phyloP scores from a whole-genome alignment of 2,797 vertebrate genomes.

The Staurois parvus region DNA sequence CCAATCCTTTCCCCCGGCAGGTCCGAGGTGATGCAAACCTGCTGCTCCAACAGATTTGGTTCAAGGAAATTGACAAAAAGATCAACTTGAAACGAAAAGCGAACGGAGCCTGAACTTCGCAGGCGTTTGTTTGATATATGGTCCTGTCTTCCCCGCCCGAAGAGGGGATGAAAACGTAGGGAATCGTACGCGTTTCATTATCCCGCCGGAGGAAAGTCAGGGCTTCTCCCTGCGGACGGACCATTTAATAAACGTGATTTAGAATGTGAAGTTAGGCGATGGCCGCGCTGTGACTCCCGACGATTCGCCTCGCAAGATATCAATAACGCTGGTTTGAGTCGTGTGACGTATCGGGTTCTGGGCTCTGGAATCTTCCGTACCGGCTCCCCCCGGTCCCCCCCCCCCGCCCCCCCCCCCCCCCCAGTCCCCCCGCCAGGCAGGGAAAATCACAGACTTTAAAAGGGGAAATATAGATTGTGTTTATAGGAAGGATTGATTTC shows the following conservation, averaged over 20 bases:
- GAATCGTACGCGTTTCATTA: slow-evolving; percentile 21
- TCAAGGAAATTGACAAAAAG: slow-evolving; percentile 25
- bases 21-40: slow-evolving; percentile 11
- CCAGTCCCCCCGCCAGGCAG: neutral
- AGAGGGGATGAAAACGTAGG: slow-evolving; percentile 9
- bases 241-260: slow-evolving; percentile 53
- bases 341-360: neutral
- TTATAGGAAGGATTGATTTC: neutral
- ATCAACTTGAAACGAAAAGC: neutral
- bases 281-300: neutral
- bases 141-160: neutral
- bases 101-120: neutral
- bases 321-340: slow-evolving; percentile 17
- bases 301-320: slow-evolving; percentile 13
- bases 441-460: slow-evolving; percentile 14
- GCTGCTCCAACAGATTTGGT: slow-evolving; percentile 23
- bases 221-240: slow-evolving; percentile 12
- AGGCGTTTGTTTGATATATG: slow-evolving; percentile 2
- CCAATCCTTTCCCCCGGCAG: neutral
- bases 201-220: neutral
- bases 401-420: too few relatives aligned
- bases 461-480: slow-evolving; percentile 1
- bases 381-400: too few relatives aligned
- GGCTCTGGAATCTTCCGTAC: neutral
- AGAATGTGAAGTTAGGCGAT: slow-evolving; percentile 36